Percentiles rank a stretch among this genome's conserved stretches.
Conservation (phyloP, 2,797 vertebrate genomes). For the Morelia viridis region DNA sequence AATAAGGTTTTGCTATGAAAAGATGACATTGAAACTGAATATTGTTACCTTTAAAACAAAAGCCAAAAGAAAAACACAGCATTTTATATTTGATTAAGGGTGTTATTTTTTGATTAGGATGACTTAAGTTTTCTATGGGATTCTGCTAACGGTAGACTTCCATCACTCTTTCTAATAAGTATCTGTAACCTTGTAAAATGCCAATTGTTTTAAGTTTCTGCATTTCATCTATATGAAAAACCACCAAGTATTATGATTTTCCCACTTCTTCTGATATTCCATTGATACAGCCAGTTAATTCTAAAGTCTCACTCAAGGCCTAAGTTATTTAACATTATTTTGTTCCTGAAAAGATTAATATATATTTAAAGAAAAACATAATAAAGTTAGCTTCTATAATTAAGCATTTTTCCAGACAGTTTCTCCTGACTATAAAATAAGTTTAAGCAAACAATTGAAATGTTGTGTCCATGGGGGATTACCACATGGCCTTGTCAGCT, state of each 20-base stretch:
- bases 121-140: not conserved
- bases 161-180: not conserved
- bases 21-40: not conserved
- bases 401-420: not conserved
- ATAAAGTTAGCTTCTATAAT: not conserved
- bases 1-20: not conserved
- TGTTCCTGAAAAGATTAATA: not conserved
- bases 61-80: not conserved
- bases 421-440: not conserved
- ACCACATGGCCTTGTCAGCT: not conserved
- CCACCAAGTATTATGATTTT: not conserved
- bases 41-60: not conserved
- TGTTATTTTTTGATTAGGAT: not conserved
- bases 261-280: not conserved
- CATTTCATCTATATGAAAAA: not conserved
- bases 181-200: not conserved
- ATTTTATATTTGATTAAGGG: not conserved
- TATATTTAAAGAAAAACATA: not conserved
- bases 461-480: not conserved
- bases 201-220: not conserved
- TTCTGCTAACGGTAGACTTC: not conserved
- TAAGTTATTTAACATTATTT: not conserved
- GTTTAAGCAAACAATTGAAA: not conserved
- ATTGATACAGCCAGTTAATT: not conserved
- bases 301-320: not conserved